phyloP scores from a whole-genome alignment of 92 coral and sea anemone species.

The Epizoanthus illoricatus region DNA sequence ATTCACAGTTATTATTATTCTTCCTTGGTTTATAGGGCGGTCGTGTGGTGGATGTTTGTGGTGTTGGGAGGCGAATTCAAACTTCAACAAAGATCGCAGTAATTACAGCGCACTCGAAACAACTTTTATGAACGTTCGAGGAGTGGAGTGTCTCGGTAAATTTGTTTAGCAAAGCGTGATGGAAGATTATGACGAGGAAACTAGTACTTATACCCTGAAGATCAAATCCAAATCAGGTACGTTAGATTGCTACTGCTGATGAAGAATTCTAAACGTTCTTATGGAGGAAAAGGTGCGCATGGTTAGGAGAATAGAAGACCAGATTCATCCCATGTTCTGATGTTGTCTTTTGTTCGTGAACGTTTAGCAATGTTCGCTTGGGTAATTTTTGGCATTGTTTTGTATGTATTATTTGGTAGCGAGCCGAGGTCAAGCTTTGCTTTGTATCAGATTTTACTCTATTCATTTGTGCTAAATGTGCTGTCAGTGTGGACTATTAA shows the following conservation, averaged over 20 bases:
- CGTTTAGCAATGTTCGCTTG: conserved; percentile 34
- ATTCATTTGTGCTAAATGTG: background rate
- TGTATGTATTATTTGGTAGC: conserved; percentile 8
- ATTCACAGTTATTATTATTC: background rate
- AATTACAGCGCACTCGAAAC: background rate
- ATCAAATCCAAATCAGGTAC: conserved; percentile 43
- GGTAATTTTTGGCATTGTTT: conserved; percentile 26
- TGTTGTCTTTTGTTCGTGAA: background rate
- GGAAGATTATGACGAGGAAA: conserved; percentile 31
- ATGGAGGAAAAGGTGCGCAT: background rate
- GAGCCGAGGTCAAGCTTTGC: background rate
- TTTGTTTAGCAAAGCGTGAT: conserved; percentile 37
- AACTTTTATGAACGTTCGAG: background rate
- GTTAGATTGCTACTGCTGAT: conserved; percentile 1
- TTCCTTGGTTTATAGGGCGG: conserved; percentile 3
- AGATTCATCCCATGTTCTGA: conserved; percentile 14
- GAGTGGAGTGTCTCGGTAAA: conserved; percentile 12
- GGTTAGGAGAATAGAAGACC: conserved; percentile 14
- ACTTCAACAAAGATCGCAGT: background rate
- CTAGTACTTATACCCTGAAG: conserved; percentile 38
- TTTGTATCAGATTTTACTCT: background rate
- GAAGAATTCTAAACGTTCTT: background rate
- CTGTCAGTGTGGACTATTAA: background rate
- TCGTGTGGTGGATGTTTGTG: conserved; percentile 1
- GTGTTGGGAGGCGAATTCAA: background rate